A percentile compares a stretch with the other conserved stretches of the same genome.
Evolutionary conservation across 2,113 vertebrate genomes (phyloP).

Genomic region (Nibea coibor): DNA sequence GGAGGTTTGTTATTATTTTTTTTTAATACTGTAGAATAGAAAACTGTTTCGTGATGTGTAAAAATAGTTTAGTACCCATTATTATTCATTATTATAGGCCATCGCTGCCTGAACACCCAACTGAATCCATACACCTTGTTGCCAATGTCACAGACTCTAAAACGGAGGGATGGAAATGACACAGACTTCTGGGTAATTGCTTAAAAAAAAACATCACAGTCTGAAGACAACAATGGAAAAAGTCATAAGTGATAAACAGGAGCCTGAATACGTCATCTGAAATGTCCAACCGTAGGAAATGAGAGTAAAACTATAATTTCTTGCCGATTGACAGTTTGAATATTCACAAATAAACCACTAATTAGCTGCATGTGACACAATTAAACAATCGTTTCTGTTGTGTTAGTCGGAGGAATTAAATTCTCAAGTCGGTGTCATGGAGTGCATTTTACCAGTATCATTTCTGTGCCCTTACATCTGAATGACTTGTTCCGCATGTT

Average conservation of each 20-base stretch:
- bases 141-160: constrained; percentile 39
- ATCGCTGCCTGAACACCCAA: constrained; percentile 15
- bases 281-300: constrained; percentile 3
- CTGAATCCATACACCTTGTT: constrained; percentile 4
- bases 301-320: background rate
- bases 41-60: constrained; percentile 36
- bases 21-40: constrained; percentile 1
- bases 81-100: background rate
- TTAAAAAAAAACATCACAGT: constrained; percentile 17
- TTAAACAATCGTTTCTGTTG: constrained; percentile 8
- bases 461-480: constrained; percentile 28
- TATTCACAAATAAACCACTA: constrained; percentile 12
- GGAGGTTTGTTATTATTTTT: background rate
- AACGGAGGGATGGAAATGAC: constrained; percentile 46
- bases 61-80: constrained; percentile 27
- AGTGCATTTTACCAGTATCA: constrained; percentile 1
- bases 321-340: constrained; percentile 15
- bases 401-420: background rate
- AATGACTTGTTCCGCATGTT: constrained; percentile 15
- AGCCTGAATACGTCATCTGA: constrained; percentile 20
- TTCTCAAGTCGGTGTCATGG: background rate
- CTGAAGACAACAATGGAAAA: constrained; percentile 15
- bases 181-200: constrained; percentile 39
- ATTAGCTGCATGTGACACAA: background rate
- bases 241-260: constrained; percentile 1